Conservation (phyloP, 92 coral and sea anemone genomes). For the Paragorgia papillata region DNA sequence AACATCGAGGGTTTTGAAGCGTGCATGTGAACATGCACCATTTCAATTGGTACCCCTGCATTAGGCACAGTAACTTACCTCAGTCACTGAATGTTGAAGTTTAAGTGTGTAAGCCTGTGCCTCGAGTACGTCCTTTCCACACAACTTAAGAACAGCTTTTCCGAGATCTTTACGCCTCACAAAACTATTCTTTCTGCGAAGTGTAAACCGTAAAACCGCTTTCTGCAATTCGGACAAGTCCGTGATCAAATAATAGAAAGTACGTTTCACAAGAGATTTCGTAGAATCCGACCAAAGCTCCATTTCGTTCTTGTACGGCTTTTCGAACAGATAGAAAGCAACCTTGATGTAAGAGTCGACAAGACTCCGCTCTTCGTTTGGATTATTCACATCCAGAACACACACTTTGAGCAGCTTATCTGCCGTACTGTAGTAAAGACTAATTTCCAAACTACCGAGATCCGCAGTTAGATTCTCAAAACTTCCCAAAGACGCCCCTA, state of each 20-base stretch:
- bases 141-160: slow-evolving; percentile 19
- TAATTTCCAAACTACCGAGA: slow-evolving; percentile 9
- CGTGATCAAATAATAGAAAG: slow-evolving; percentile 17
- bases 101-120: slow-evolving; percentile 20
- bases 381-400: slow-evolving; percentile 4
- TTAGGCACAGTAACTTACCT: slow-evolving; percentile 29
- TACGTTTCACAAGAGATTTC: slow-evolving; percentile 28
- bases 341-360: slow-evolving; percentile 33
- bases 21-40: too few species aligned
- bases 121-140: not conserved
- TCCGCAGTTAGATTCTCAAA: not conserved
- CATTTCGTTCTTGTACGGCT: slow-evolving; percentile 39
- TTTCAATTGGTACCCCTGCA: too few species aligned
- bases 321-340: slow-evolving; percentile 26
- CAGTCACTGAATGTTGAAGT: slow-evolving; percentile 11
- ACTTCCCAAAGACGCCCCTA: slow-evolving; percentile 3
- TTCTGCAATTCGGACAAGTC: slow-evolving; percentile 7
- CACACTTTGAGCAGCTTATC: slow-evolving; percentile 24
- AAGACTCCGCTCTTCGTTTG: slow-evolving; percentile 29
- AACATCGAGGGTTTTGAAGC: too few species aligned
- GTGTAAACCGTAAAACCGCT: slow-evolving; percentile 10
- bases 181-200: slow-evolving; percentile 18
- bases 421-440: slow-evolving; percentile 18
- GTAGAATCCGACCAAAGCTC: slow-evolving; percentile 26
- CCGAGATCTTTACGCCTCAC: slow-evolving; percentile 2